Percentiles rank a stretch among this genome's conserved stretches.
phyloP scores from a whole-genome alignment of 1,140 invertebrate species.

The Goniozus legneri region DNA sequence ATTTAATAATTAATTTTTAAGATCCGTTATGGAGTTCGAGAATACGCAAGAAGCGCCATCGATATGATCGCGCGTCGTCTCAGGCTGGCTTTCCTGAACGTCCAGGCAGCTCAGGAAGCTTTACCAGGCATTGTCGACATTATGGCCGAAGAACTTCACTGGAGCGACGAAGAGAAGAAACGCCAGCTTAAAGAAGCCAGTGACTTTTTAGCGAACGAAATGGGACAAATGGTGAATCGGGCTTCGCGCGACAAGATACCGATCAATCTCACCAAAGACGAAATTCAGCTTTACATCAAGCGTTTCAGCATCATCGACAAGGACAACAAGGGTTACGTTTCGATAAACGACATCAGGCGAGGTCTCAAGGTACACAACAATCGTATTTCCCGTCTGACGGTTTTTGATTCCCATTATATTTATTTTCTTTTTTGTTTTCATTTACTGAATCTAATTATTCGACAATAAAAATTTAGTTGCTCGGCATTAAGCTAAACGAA shows the following conservation, averaged over 20 bases:
- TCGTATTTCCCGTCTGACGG: too few relatives aligned
- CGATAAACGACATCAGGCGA: constrained; percentile 92
- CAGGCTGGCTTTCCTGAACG: constrained; percentile 93
- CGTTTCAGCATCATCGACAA: constrained; percentile 93
- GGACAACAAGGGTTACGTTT: constrained; percentile 96
- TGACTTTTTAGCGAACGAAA: constrained; percentile 88
- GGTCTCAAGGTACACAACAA: constrained; percentile 77
- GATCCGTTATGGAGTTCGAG: constrained; percentile 85
- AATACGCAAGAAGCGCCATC: constrained; percentile 94
- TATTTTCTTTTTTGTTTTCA: constrained; percentile 3
- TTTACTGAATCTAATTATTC: background rate
- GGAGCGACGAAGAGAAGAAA: constrained; percentile 81
- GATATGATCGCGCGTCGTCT: constrained; percentile 95
- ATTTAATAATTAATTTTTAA: constrained; percentile 44
- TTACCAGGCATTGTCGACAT: constrained; percentile 89
- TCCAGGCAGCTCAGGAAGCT: constrained; percentile 93
- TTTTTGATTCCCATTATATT: constrained; percentile 1
- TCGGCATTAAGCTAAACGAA: constrained; percentile 62
- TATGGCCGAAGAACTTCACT: constrained; percentile 94
- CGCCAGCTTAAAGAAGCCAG: constrained; percentile 75
- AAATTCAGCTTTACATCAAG: constrained; percentile 91
- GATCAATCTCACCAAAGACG: constrained; percentile 91
- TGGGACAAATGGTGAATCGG: constrained; percentile 93
- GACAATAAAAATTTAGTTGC: constrained; percentile 51
- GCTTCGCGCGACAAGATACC: constrained; percentile 83